Conservation (phyloP, 2,797 vertebrate species). For the Masticophis lateralis region DNA sequence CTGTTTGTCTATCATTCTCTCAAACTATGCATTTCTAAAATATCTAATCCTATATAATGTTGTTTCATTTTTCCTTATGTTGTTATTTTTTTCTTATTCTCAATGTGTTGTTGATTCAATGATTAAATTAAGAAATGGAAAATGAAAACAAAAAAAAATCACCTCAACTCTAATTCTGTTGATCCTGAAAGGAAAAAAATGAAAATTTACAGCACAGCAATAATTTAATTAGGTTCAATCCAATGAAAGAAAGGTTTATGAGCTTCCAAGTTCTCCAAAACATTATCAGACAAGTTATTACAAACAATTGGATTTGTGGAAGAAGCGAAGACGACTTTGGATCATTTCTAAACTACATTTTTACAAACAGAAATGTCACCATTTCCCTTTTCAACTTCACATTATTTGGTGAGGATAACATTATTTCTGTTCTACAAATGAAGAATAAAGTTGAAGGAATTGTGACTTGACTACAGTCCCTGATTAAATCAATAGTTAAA, state of each 20-base stretch:
- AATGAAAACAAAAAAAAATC: background rate
- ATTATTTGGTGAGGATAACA: background rate
- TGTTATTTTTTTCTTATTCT: background rate
- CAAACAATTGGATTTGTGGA: background rate
- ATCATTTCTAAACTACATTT: background rate
- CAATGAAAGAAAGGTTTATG: background rate
- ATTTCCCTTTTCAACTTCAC: background rate
- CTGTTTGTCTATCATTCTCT: background rate
- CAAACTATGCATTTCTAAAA: background rate
- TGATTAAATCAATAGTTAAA: background rate
- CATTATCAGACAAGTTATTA: background rate
- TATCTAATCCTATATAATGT: background rate
- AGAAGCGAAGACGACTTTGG: background rate
- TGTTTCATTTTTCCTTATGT: background rate
- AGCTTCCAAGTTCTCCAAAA: background rate
- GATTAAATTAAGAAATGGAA: background rate
- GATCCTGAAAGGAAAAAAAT: background rate
- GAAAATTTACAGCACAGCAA: background rate
- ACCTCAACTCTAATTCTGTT: background rate
- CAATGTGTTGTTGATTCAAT: background rate
- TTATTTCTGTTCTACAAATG: background rate
- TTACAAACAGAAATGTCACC: background rate
- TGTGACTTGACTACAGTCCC: no score
- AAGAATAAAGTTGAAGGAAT: background rate
- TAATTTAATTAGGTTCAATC: background rate